Base-by-base conservation (phyloP, 2,113 vertebrate species). In the Engystomops pustulosus region DNA sequence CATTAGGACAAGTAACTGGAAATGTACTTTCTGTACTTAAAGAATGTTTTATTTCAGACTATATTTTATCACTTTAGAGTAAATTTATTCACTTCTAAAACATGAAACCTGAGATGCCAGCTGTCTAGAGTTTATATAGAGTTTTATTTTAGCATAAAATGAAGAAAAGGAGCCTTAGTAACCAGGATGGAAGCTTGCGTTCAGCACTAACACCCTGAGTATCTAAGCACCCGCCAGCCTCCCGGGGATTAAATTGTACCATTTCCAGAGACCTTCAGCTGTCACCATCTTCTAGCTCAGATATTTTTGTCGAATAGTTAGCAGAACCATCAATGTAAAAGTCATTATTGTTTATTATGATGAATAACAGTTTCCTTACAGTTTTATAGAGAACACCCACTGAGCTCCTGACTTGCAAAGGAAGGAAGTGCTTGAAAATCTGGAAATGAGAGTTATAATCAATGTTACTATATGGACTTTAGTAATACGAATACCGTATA, bases 271-370 rank as follows among this genome's bases (percentile, higher is more conserved):
- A 55, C 18, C 49, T 77, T 77, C 49, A 77, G 74, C 74, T 77
- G 74, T 62, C 76, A 79, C 34, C 11, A 34, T 65, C 76, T 62
- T 62, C n/a, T 30, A 62, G 41, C 55, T 44, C n/a, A 45, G 55
- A 79, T 44, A 62, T 44, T 62, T 36, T 20, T 44, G 55, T 65
- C 17, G 41, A 45, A 62, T 79, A 79, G 34, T 62, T 41, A 62
- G 53, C 75, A 41, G 51, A 58, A 47, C 72, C 20, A 23, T 38
- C 3, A 15, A 23, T 44, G 76, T 60, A 45, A 45, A 58, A 44
- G 55, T 60, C 53, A 41, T 11, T 79, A n/a, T 45, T 79, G 76
- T 79, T 78, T 78, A 78, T 78, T 41, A 65, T 60, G 76, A 77
- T 34, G 15, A 77, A 55, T 38, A 55, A 41, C 51, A 41, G 38